A percentile compares a stretch with the other conserved stretches of the same genome.
Conservation (phyloP, 2,888 invertebrate species). For the Tanytarsus gracilentus region DNA sequence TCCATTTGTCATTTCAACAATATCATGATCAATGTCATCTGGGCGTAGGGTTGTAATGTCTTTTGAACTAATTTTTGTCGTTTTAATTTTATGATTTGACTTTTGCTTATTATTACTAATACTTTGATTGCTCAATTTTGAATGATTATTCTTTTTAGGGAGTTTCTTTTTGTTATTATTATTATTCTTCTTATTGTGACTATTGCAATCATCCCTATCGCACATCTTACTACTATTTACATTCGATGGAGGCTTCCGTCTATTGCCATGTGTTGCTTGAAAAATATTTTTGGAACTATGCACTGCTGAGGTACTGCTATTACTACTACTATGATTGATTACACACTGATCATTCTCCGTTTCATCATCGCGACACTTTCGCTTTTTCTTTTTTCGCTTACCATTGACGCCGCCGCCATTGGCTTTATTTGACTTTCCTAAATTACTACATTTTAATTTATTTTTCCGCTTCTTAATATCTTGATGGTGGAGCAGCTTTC, state of each 20-base stretch:
- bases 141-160: background rate
- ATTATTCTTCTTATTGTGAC: background rate
- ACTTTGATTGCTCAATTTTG: constrained; percentile 9
- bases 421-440: constrained; percentile 31
- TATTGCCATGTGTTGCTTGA: too few species aligned
- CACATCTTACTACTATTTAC: background rate
- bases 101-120: background rate
- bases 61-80: background rate
- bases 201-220: constrained; percentile 1
- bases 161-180: background rate
- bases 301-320: background rate
- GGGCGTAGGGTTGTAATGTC: background rate
- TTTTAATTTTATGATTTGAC: background rate
- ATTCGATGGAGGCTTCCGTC: background rate
- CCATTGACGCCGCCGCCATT: constrained; percentile 33
- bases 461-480: constrained; percentile 42
- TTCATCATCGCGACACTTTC: constrained; percentile 35
- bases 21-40: constrained; percentile 12
- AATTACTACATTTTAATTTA: constrained; percentile 40
- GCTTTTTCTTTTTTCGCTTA: constrained; percentile 38
- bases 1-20: background rate
- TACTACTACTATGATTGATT: background rate
- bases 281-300: constrained; percentile 1
- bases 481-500: constrained; percentile 41
- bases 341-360: constrained; percentile 26